A percentile compares a stretch with the other conserved stretches of the same genome.
Evolutionary conservation across 2,113 vertebrate genomes (phyloP).

Genomic region (Eolophus roseicapilla): DNA sequence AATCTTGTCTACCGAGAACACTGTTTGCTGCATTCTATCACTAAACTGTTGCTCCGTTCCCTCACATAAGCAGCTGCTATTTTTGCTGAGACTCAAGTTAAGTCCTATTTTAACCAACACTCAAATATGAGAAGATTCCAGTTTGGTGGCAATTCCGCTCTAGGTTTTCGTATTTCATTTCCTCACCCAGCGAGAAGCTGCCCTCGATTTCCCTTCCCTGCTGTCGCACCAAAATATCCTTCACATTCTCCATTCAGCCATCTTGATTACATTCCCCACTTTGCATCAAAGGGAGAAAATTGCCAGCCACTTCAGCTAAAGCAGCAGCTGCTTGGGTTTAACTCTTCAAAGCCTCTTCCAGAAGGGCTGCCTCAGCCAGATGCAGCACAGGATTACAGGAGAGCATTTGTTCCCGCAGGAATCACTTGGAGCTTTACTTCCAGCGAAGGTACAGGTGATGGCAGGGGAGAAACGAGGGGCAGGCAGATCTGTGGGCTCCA

Average conservation of each 20-base stretch:
- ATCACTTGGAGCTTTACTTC: neutral
- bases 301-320: conserved; percentile 39
- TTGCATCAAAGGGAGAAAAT: conserved; percentile 51
- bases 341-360: neutral
- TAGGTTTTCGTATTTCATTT: conserved; percentile 24
- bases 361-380: neutral
- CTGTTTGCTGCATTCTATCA: neutral
- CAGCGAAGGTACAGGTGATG: neutral
- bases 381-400: neutral
- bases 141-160: conserved; percentile 1
- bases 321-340: conserved; percentile 35
- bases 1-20: neutral
- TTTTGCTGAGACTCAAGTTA: neutral
- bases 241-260: conserved; percentile 12
- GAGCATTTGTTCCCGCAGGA: neutral
- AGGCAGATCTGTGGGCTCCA: neutral
- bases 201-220: conserved; percentile 42
- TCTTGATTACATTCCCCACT: conserved; percentile 52
- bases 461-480: neutral
- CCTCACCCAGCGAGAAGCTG: conserved; percentile 26
- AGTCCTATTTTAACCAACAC: conserved; percentile 30
- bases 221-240: conserved; percentile 39
- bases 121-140: neutral
- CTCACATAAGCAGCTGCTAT: neutral
- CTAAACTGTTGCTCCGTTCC: neutral